A percentile compares a stretch with the other conserved stretches of the same genome.
These are phyloP conservation scores for Scartelaos histophorus DNA, from an alignment of 2,113 vertebrate species.

Conservation along the genomic window DNA sequence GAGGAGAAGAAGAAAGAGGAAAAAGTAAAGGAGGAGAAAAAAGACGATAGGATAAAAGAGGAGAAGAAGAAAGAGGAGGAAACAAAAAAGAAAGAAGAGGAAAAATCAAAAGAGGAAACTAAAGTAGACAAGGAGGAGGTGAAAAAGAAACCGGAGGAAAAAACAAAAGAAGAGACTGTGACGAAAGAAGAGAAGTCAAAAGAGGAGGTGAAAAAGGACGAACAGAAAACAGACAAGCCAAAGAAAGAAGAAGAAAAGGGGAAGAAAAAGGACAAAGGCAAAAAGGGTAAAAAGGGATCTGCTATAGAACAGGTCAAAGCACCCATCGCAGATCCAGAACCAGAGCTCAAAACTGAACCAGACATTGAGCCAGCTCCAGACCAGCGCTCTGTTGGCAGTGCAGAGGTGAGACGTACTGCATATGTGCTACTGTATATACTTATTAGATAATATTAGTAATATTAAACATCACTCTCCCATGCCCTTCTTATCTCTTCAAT, in stretches of 20 bases:
- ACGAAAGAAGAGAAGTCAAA: conserved; percentile 36
- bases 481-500: too few relatives aligned
- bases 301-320: conserved; percentile 79
- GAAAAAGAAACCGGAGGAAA: conserved; percentile 14
- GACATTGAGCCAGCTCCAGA: conserved; percentile 82
- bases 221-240: conserved; percentile 46
- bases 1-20: conserved; percentile 20
- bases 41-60: conserved; percentile 26
- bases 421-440: not conserved
- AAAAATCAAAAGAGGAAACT: conserved; percentile 19
- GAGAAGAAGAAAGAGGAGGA: conserved; percentile 27
- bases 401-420: conserved; percentile 67
- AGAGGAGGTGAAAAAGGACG: conserved; percentile 32
- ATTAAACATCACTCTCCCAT: too few relatives aligned
- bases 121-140: conserved; percentile 38
- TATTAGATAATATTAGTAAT: too few relatives aligned
- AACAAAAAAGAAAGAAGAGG: conserved; percentile 2
- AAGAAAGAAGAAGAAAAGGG: conserved; percentile 31
- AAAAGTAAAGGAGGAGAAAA: conserved; percentile 34
- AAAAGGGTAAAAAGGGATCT: conserved; percentile 36
- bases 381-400: conserved; percentile 88
- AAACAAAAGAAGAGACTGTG: conserved; percentile 18
- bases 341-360: conserved; percentile 84
- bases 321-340: conserved; percentile 90
- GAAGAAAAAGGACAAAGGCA: conserved; percentile 47